phyloP scores from a whole-genome alignment of 2,113 vertebrate species.

The Pristiophorus japonicus region DNA sequence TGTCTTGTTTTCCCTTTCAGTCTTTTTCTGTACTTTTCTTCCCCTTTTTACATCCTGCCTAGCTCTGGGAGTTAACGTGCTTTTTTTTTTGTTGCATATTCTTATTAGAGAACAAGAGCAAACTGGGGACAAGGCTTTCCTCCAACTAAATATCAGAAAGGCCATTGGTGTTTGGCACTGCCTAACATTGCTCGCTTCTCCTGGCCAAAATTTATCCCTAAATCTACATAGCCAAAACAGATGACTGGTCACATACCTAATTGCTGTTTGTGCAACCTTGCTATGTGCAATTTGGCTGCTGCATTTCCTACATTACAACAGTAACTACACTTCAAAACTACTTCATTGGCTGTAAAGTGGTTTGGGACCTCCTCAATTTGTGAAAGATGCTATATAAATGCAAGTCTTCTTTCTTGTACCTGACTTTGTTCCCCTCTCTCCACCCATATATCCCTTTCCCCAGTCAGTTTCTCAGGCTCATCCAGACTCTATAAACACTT shows the following conservation, averaged over 20 bases:
- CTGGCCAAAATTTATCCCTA: no score
- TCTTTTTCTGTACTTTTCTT: background rate
- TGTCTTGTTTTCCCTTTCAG: background rate
- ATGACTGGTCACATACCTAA: background rate
- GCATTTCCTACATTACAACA: background rate
- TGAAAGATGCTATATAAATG: background rate
- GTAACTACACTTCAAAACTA: background rate
- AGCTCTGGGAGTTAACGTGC: background rate
- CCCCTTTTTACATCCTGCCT: background rate
- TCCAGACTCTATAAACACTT: background rate
- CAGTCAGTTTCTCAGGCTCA: background rate
- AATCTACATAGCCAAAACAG: background rate
- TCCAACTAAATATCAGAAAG: background rate
- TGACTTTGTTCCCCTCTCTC: background rate
- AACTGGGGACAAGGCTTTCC: no score
- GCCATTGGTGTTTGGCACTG: no score
- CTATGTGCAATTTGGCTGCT: background rate
- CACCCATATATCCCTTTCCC: background rate
- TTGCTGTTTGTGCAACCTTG: background rate
- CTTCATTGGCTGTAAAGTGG: background rate
- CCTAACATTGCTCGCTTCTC: no score
- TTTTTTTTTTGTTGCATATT: no score
- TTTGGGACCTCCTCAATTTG: background rate
- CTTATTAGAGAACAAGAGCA: no score
- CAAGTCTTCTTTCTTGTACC: background rate